These are phyloP conservation scores for Epinephelus fuscoguttatus DNA, from an alignment of 2,113 vertebrate species.

Conservation along the genomic window DNA sequence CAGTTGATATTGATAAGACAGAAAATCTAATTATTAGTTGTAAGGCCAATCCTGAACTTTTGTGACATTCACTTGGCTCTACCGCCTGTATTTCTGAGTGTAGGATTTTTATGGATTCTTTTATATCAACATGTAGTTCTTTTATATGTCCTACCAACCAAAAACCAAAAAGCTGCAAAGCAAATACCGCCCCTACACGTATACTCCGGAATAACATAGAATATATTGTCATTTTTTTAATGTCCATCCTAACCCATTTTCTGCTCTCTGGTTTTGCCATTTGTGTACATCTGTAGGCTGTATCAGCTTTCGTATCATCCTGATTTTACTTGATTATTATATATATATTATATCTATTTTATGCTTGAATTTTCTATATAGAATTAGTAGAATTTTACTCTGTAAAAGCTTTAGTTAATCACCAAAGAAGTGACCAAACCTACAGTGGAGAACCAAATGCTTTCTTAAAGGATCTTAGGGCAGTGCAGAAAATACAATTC, in stretches of 20 bases:
- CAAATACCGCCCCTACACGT: not conserved
- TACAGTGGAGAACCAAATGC: not conserved
- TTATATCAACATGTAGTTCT: not conserved
- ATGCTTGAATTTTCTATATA: not conserved
- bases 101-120: not conserved
- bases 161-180: not conserved
- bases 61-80: conserved; percentile 17
- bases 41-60: not conserved
- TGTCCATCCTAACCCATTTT: not conserved
- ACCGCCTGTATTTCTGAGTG: conserved; percentile 4
- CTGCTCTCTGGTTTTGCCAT: not conserved
- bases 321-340: not conserved
- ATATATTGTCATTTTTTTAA: not conserved
- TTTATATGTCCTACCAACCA: not conserved
- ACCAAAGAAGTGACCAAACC: not conserved
- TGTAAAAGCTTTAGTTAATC: not conserved
- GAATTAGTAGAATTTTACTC: not conserved
- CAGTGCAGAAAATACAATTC: not conserved
- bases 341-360: not conserved
- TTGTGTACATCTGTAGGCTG: not conserved
- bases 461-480: not conserved
- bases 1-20: conserved; percentile 12
- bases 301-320: not conserved
- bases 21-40: not conserved
- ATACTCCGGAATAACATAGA: not conserved